Percentiles rank a stretch among this genome's conserved stretches.
Evolutionary conservation across 2,888 invertebrate genomes (phyloP).

Genomic region (Uropetala carovei): DNA sequence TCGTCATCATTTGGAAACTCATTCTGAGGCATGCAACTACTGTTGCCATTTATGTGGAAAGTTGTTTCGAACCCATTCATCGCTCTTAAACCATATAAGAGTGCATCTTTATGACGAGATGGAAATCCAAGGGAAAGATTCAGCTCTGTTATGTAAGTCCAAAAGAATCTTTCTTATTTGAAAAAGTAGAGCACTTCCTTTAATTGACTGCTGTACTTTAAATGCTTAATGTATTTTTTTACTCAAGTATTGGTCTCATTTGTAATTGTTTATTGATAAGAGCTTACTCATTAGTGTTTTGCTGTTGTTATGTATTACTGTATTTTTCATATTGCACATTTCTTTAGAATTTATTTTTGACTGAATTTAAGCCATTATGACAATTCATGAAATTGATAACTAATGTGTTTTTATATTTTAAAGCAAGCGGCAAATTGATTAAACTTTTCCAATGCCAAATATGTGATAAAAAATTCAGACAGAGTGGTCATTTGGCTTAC

Average conservation of each 20-base stretch:
- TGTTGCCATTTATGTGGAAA: slow-evolving; percentile 68
- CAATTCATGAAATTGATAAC: not conserved
- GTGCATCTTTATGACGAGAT: slow-evolving; percentile 64
- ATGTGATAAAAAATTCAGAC: slow-evolving; percentile 67
- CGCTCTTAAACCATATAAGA: slow-evolving; percentile 67
- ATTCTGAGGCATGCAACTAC: slow-evolving; percentile 66
- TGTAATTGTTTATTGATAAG: not conserved
- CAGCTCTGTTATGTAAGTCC: not conserved
- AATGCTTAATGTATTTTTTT: not conserved
- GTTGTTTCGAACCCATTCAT: slow-evolving; percentile 67
- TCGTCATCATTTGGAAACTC: slow-evolving; percentile 66
- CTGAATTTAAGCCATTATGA: not conserved
- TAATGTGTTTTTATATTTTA: not conserved
- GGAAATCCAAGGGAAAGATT: not conserved
- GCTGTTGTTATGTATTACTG: no score
- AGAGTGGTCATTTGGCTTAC: slow-evolving; percentile 66
- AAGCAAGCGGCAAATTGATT: not conserved
- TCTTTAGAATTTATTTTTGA: not conserved
- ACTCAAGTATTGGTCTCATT: not conserved
- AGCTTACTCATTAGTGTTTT: not conserved
- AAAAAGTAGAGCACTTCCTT: not conserved
- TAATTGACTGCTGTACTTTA: not conserved
- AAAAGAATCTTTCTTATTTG: not conserved
- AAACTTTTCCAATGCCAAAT: slow-evolving; percentile 63
- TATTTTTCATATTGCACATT: not conserved